A percentile compares a stretch with the other conserved stretches of the same genome.
Evolutionary conservation across 2,113 vertebrate species (phyloP).

Genomic region (Callipepla squamata): DNA sequence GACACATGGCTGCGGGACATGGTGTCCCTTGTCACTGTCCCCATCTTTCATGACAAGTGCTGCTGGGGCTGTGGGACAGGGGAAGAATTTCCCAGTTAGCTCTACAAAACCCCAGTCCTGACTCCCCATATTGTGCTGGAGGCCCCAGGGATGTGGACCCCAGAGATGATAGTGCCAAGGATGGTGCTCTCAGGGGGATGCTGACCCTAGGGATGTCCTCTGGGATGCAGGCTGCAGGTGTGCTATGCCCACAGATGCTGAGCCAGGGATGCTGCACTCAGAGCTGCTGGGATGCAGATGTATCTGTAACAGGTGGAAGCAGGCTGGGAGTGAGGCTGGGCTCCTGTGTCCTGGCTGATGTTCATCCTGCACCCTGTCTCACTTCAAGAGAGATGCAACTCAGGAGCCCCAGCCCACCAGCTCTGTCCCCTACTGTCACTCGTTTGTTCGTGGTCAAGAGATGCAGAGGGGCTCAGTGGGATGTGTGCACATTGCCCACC

Average conservation of each 20-base stretch:
- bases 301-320: neutral
- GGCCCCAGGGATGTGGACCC: neutral
- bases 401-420: neutral
- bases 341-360: accelerated
- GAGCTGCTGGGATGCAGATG: neutral
- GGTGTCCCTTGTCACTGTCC: neutral
- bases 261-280: neutral
- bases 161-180: neutral
- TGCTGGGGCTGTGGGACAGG: accelerated
- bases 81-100: neutral
- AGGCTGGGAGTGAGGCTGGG: neutral
- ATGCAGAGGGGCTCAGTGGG: neutral
- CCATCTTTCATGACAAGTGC: neutral
- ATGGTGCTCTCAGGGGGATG: too few relatives aligned
- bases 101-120: neutral
- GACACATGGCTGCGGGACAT: accelerated
- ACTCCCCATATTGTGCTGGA: neutral
- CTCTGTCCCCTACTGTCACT: neutral
- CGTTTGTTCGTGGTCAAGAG: accelerated
- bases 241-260: neutral
- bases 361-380: neutral
- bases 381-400: neutral
- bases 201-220: neutral
- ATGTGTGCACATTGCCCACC: accelerated
- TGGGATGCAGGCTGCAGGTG: neutral